Percentiles rank a stretch among this genome's conserved stretches.
Conservation (phyloP, 2,797 vertebrate species). For the Octomys mimax region DNA sequence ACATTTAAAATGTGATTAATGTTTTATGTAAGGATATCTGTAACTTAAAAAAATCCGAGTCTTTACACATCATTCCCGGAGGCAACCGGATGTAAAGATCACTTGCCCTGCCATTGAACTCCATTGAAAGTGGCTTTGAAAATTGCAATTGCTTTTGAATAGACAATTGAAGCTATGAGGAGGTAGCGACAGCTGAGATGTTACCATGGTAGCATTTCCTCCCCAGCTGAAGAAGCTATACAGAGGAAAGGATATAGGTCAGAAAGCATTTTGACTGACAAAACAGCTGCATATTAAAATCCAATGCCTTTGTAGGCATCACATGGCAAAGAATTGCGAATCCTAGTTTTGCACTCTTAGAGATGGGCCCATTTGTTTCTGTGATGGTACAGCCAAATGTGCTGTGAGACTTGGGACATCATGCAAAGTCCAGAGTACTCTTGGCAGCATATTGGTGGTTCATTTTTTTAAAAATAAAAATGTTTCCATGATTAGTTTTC, state of each 20-base stretch:
- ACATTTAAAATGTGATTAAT: constrained; percentile 22
- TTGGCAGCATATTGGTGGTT: background rate
- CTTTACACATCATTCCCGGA: background rate
- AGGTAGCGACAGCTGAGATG: constrained; percentile 18
- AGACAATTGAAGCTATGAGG: constrained; percentile 8
- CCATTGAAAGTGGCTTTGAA: constrained; percentile 56
- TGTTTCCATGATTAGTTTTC: background rate
- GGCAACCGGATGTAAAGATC: background rate
- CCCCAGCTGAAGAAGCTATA: constrained; percentile 49
- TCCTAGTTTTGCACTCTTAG: constrained; percentile 25
- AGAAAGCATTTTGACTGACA: constrained; percentile 60
- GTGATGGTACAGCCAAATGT: background rate
- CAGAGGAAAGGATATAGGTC: constrained; percentile 65
- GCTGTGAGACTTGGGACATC: background rate
- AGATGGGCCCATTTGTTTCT: constrained; percentile 21
- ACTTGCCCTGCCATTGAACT: constrained; percentile 15
- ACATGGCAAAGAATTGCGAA: constrained; percentile 19
- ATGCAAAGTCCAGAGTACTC: background rate
- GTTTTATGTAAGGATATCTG: background rate
- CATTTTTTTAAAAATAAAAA: background rate
- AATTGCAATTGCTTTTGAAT: constrained; percentile 53
- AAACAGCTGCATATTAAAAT: constrained; percentile 67
- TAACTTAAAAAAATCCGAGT: constrained; percentile 42
- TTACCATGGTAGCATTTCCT: constrained; percentile 64
- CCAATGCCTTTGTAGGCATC: constrained; percentile 55